Evolutionary conservation across 2,888 invertebrate species (phyloP).

Genomic region (Aplocera efformata): DNA sequence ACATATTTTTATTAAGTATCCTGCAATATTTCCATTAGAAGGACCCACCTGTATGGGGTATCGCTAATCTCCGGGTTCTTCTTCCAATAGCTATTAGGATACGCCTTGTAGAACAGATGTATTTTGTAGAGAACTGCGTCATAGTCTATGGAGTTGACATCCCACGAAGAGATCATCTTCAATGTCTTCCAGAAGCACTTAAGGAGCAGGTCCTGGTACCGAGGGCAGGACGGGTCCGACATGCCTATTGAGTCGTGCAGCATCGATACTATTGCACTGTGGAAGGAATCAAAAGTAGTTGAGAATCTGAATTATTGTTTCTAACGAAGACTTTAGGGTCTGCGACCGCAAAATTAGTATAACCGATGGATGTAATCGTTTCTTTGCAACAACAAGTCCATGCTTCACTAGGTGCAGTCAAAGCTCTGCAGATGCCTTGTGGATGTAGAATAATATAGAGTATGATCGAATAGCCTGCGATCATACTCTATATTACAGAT

Average conservation of each 20-base stretch:
- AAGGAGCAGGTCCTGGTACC: constrained; percentile 91
- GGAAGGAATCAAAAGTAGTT: constrained; percentile 28
- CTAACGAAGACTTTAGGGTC: too few relatives aligned
- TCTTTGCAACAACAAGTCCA: too few relatives aligned
- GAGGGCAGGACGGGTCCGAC: constrained; percentile 79
- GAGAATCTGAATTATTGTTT: too few relatives aligned
- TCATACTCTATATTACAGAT: too few relatives aligned
- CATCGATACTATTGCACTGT: constrained; percentile 91
- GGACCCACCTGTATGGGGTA: constrained; percentile 85
- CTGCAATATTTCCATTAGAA: too few relatives aligned
- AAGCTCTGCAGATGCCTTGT: too few relatives aligned
- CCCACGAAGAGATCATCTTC: constrained; percentile 91
- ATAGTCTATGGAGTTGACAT: constrained; percentile 86
- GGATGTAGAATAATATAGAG: too few relatives aligned
- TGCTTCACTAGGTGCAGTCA: too few relatives aligned
- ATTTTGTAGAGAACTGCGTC: constrained; percentile 90
- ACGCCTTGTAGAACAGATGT: constrained; percentile 93
- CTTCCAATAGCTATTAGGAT: constrained; percentile 94
- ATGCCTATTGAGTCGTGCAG: constrained; percentile 91
- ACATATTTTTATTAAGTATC: too few relatives aligned
- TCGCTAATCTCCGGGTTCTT: constrained; percentile 86
- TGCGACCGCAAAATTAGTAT: too few relatives aligned
- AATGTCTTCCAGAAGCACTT: constrained; percentile 98
- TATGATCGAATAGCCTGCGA: too few relatives aligned
- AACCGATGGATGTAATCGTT: too few relatives aligned